Evolutionary conservation across 2,888 invertebrate species (phyloP).

Genomic region (Nephrotoma flavescens): DNA sequence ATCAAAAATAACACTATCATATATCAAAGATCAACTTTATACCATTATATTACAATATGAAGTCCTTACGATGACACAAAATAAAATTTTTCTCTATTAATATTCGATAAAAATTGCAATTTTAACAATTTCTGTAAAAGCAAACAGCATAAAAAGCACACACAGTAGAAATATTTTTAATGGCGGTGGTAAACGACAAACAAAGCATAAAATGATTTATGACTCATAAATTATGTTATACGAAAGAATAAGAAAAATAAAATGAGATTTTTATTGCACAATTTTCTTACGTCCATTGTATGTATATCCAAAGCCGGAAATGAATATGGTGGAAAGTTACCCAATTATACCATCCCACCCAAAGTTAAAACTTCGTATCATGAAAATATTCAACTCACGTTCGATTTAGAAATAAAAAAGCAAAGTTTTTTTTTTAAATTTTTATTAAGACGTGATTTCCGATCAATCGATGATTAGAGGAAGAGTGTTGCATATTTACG

Average conservation of each 20-base stretch:
- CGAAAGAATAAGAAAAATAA: neutral
- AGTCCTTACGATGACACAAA: too few relatives aligned
- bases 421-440: neutral
- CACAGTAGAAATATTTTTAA: neutral
- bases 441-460: neutral
- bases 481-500: neutral
- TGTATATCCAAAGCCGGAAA: neutral
- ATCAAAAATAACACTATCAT: too few relatives aligned
- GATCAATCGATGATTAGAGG: neutral
- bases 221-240: neutral
- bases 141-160: too few relatives aligned
- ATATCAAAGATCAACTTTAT: too few relatives aligned
- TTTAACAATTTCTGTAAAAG: neutral
- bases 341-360: neutral
- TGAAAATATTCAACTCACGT: neutral
- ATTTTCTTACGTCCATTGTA: neutral
- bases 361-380: neutral
- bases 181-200: neutral
- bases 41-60: too few relatives aligned
- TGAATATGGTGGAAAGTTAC: neutral
- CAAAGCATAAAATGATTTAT: neutral
- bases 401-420: neutral
- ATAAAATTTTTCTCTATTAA: too few relatives aligned
- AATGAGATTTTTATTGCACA: neutral
- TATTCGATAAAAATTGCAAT: neutral